Conservation (phyloP, 53 echinoderm and acorn worm genomes). For the Patiria pectinifera region DNA sequence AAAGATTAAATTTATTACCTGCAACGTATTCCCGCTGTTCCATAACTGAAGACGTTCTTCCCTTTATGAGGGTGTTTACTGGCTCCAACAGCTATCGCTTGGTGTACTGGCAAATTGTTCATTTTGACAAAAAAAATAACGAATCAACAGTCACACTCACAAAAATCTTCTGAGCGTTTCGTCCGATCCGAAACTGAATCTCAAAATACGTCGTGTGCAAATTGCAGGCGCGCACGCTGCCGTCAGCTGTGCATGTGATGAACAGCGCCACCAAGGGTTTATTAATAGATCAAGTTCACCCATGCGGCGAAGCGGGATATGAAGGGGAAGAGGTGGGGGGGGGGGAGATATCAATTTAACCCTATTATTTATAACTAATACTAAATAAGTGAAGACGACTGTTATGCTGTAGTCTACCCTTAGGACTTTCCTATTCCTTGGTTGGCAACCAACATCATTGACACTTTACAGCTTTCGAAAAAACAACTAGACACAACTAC, state of each 20-base stretch:
- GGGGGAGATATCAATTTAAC: too few relatives aligned
- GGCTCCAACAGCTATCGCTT: conserved; percentile 20
- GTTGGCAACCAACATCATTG: too few relatives aligned
- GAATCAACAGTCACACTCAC: neutral
- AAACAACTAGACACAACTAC: too few relatives aligned
- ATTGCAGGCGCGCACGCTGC: neutral
- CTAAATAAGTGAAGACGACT: too few relatives aligned
- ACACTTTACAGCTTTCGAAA: too few relatives aligned
- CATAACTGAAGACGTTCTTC: conserved; percentile 69
- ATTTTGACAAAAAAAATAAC: conserved; percentile 2
- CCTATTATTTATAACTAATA: too few relatives aligned
- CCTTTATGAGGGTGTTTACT: conserved; percentile 37
- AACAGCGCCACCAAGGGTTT: conserved; percentile 44
- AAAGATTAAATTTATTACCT: conserved; percentile 50
- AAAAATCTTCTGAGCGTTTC: neutral
- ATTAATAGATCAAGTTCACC: too few relatives aligned
- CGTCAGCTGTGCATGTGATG: conserved; percentile 36
- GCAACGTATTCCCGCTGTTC: conserved; percentile 93
- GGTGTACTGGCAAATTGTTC: conserved; percentile 14
- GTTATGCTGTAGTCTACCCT: too few relatives aligned
- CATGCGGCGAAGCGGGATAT: too few relatives aligned
- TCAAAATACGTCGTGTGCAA: neutral
- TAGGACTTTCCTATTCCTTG: too few relatives aligned
- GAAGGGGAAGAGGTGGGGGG: too few relatives aligned
- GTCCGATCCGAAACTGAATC: neutral